These are phyloP conservation scores for Phodopus roborovskii DNA, from an alignment of 2,113 vertebrate genomes.

Conservation along the genomic window DNA sequence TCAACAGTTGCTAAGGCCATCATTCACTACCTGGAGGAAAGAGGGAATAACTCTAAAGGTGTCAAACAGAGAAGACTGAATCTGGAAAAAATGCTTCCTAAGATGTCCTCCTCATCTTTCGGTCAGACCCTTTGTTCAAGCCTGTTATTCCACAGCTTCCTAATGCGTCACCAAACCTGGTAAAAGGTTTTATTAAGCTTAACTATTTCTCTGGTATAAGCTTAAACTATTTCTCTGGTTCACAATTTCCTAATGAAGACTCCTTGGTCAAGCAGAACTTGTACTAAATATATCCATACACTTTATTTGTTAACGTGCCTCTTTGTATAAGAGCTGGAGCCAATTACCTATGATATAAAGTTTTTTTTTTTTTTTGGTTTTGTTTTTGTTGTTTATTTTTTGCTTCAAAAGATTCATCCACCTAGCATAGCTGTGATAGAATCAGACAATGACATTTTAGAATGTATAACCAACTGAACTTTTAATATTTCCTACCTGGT, in stretches of 20 bases:
- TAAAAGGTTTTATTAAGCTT: not conserved
- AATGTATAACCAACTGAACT: not conserved
- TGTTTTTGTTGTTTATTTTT: not conserved
- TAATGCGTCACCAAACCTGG: not conserved
- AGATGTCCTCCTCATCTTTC: not conserved
- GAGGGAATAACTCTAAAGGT: not conserved
- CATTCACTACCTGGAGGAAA: not conserved
- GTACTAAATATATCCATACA: not conserved
- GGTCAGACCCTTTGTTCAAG: not conserved
- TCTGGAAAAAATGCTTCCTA: not conserved
- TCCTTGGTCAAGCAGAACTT: not conserved
- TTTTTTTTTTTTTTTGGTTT: no score
- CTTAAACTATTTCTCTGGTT: not conserved
- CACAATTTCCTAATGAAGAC: not conserved
- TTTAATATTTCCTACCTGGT: not conserved
- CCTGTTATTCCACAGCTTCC: not conserved
- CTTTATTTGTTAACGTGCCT: not conserved
- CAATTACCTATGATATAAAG: not conserved
- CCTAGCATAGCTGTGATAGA: not conserved
- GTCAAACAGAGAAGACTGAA: not conserved
- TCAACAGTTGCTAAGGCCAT: not conserved
- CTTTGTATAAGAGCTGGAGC: not conserved
- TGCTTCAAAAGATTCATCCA: not conserved
- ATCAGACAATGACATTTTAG: not conserved
- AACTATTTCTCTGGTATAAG: not conserved